A percentile compares a stretch with the other conserved stretches of the same genome.
Evolutionary conservation across 2,888 invertebrate species (phyloP).

Genomic region (Augochlorella aurata): DNA sequence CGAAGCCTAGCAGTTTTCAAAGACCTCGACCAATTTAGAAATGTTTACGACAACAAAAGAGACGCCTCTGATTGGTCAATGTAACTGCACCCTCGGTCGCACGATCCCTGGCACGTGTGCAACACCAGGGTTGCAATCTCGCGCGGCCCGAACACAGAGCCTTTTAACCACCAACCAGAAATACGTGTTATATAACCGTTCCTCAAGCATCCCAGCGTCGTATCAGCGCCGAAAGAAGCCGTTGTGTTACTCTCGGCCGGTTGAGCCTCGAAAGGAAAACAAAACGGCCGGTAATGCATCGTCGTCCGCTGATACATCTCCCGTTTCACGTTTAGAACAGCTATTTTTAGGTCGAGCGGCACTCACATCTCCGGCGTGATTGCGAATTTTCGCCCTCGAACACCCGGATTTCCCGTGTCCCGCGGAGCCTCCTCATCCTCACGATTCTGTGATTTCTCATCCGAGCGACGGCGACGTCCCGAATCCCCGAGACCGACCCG

Average conservation of each 20-base stretch:
- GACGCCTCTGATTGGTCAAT: neutral
- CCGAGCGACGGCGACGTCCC: no score
- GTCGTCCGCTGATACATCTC: conserved; percentile 10
- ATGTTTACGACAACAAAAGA: no score
- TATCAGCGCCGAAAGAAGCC: neutral
- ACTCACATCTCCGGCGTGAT: neutral
- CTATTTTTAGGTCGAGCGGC: conserved; percentile 30
- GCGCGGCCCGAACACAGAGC: no score
- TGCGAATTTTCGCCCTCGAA: conserved; percentile 10
- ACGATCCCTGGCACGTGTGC: neutral
- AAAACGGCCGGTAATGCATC: conserved; percentile 31
- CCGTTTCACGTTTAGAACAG: conserved; percentile 13
- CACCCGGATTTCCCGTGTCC: neutral
- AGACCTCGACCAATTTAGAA: no score
- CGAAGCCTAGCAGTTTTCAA: no score
- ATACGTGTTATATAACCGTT: neutral
- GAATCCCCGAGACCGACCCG: neutral
- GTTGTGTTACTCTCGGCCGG: neutral
- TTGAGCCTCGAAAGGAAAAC: conserved; percentile 12
- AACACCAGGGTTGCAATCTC: no score
- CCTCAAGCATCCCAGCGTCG: neutral
- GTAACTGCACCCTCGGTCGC: neutral
- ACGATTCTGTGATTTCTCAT: conserved; percentile 2
- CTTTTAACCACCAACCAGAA: neutral
- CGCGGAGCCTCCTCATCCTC: neutral